Base-by-base conservation (phyloP, 2,888 invertebrate genomes). In the Byasa hedistus region DNA sequence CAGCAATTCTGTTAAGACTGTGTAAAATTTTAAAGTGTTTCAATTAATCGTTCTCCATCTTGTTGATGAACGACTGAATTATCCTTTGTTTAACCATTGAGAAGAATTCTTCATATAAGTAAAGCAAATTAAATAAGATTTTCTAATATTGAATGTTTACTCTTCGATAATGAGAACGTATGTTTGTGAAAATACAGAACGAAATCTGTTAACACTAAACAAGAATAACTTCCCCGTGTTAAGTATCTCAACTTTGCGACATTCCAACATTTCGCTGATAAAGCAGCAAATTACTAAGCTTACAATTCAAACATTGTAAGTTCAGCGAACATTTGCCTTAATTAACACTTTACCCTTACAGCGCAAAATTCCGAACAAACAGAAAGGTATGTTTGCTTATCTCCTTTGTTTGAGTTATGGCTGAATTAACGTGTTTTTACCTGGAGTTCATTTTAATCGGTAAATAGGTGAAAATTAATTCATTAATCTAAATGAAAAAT, bases 331-430 rank as follows among this genome's bases (percentile, higher is more conserved):
- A 65, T 65, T 65, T 57, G 55, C 60, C 27, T 56, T 65, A 65
- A 65, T 65, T 65, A 65, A 65, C 55, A 65, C 55, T 60, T 61
- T 44, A 58, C 64, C 60, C 60, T 61, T 56, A 60, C 60, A 21
- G 22, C 19, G 65, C 65, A 65, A 65, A 65, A 65, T 27, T 65
- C 48, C 32, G n/a, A 56, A 57, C 65, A 60, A 65, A 65, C 60
- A 51, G 44, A 55, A 52, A 56, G 60, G 56, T 65, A 44, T 65
- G 48, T 60, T 65, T 61, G 60, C 61, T 60, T 56, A 44, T 4
- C 55, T 17, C 24, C 12, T 8, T 44, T 64, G 54, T 59, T 55
- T 44, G 21, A 55, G 54, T 52, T 52, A 52, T 52, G n/a, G 19
- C 52, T n/a, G 21, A 21, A 52, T 52, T 52, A 52, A 22, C 52